Base-by-base conservation (phyloP, 2,797 vertebrate species). In the Carapus acus region DNA sequence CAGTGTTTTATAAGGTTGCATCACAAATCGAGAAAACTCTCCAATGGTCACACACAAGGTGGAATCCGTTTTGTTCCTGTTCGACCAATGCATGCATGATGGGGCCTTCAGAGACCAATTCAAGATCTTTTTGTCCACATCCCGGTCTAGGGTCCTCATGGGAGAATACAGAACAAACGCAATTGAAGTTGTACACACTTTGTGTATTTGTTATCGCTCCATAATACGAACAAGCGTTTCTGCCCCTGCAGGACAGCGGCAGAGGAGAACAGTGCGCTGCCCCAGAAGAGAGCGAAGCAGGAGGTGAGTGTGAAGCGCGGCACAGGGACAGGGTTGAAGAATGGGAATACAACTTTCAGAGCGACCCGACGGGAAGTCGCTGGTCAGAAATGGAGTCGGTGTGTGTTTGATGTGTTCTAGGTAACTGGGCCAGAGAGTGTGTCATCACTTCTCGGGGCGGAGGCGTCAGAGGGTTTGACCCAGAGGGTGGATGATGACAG, bases 401-500 rank as follows among this genome's bases (percentile, higher is more conserved):
- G 33, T 33, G 12, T 36, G 27, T 17, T 1, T 44, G 31, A 12
- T 67, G 46, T 73, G 18, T 74, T 74, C 53, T 54, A 90, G 89
- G 77, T 80, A 57, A 79, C 79, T 8, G 75, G 71, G 50, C 74
- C 85, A 1, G 88, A 90, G 65, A 65, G 76, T 7, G 67, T 80
- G 49, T 82, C 86, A 16, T 83, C 83, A 19, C 69, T 76, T 15
- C 78, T 82, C 1, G 82, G 80, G 21, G 65, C 44, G 8, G 85
- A 86, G 33, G 71, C 67, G 33, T 68, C 88, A 0, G 92, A 97
- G 58, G 74, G 82, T 33, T 82, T 82, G 36, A 82, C 76, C 41
- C 85, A 89, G 21, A 70, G 82, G 60, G 73, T 87, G 23, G 93
- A 97, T 23, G 94, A 97, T 11, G 93, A 96, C 76, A 89, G 92